A percentile compares a stretch with the other conserved stretches of the same genome.
Conservation (phyloP, 2,113 vertebrate genomes). For the Barnardius zonarius region DNA sequence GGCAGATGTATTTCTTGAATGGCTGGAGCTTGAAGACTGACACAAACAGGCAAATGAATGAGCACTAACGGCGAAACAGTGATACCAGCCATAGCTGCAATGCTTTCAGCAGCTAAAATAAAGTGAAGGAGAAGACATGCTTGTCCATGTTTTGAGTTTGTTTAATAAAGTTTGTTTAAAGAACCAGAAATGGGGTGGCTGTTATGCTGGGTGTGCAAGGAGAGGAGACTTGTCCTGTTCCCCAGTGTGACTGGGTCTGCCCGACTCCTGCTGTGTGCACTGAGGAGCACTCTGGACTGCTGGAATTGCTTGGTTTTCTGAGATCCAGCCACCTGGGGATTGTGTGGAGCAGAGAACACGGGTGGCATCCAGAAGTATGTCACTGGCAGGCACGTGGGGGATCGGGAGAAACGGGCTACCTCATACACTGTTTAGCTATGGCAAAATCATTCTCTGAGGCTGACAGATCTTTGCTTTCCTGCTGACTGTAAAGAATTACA, state of each 20-base stretch:
- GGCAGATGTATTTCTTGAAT: background rate
- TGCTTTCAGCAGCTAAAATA: background rate
- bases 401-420: background rate
- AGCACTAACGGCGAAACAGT: background rate
- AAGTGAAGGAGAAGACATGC: background rate
- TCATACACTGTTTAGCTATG: background rate
- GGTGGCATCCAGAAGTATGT: background rate
- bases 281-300: background rate
- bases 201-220: accelerated
- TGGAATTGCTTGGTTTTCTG: background rate
- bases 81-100: background rate
- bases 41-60: background rate
- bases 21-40: background rate
- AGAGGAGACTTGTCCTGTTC: background rate
- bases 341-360: background rate
- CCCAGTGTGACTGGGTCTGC: background rate
- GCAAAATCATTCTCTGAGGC: background rate
- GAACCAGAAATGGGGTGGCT: background rate
- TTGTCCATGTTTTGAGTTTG: background rate
- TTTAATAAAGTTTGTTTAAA: background rate
- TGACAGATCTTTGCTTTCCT: background rate
- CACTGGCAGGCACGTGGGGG: background rate
- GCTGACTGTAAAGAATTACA: background rate
- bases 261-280: background rate
- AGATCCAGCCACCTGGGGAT: background rate